Conservation (phyloP, 1,140 invertebrate genomes). For the Rhyzopertha dominica region DNA sequence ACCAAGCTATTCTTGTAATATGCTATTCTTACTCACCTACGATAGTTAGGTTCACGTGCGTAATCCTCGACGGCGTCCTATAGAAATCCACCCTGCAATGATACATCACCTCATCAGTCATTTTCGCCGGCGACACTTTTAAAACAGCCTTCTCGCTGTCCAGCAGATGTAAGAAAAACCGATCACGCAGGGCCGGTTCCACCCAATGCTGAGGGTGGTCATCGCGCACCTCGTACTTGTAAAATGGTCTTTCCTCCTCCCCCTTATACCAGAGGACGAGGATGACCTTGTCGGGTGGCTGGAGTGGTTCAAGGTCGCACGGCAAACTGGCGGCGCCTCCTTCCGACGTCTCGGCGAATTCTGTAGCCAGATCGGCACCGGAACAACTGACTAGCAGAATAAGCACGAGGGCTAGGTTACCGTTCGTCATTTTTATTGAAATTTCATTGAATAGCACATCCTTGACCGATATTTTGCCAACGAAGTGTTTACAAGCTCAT, state of each 20-base stretch:
- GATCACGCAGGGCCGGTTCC: conserved; percentile 48
- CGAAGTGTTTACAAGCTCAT: too few relatives aligned
- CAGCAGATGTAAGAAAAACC: conserved; percentile 43
- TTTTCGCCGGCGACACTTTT: conserved; percentile 50
- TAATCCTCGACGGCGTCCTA: conserved; percentile 65
- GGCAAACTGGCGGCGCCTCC: conserved; percentile 58
- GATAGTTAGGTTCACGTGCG: conserved; percentile 66
- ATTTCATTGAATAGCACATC: too few relatives aligned
- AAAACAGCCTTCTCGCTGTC: conserved; percentile 53
- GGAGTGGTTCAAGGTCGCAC: conserved; percentile 58
- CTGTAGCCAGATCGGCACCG: conserved; percentile 35
- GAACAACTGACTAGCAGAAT: conserved; percentile 36
- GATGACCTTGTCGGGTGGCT: conserved; percentile 54
- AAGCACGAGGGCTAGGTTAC: conserved; percentile 30
- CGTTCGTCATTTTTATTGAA: conserved; percentile 30
- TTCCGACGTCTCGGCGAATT: conserved; percentile 55
- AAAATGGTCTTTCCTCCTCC: conserved; percentile 34
- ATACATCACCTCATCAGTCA: conserved; percentile 61
- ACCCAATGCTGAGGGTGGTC: conserved; percentile 39
- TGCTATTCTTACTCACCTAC: conserved; percentile 65
- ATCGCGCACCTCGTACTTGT: conserved; percentile 38
- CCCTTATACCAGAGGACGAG: conserved; percentile 40
- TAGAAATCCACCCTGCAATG: conserved; percentile 71
- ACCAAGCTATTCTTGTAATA: not conserved
- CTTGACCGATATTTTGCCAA: too few relatives aligned